A percentile compares a stretch with the other conserved stretches of the same genome.
phyloP scores from a whole-genome alignment of 2,113 vertebrate genomes.

The Melanocharis versteri region DNA sequence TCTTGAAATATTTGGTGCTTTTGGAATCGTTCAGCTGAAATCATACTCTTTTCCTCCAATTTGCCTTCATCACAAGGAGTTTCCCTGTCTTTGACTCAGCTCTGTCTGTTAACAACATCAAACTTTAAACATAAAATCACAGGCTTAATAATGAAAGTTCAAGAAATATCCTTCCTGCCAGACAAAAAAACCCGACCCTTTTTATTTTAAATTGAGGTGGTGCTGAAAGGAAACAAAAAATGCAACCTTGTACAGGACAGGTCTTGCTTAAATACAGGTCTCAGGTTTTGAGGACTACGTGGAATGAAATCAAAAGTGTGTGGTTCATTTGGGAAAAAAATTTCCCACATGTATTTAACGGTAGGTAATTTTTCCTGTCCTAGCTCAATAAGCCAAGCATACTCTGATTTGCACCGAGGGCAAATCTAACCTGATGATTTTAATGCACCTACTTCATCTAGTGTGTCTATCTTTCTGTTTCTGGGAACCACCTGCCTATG shows the following conservation, averaged over 20 bases:
- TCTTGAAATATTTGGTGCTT: not conserved
- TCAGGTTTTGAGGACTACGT: not conserved
- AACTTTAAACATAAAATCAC: not conserved
- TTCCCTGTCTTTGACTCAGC: not conserved
- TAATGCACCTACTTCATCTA: not conserved
- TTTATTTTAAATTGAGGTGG: not conserved
- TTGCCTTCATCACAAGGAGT: not conserved
- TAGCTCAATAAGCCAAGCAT: not conserved
- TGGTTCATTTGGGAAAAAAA: not conserved
- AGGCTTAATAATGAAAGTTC: not conserved
- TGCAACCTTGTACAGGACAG: not conserved
- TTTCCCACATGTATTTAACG: accelerated
- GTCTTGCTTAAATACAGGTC: not conserved
- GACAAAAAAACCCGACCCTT: no score
- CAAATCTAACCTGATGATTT: not conserved
- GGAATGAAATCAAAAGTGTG: not conserved
- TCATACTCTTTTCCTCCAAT: not conserved
- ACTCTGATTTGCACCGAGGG: not conserved
- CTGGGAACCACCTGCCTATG: not conserved
- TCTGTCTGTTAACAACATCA: not conserved
- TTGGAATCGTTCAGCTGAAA: not conserved
- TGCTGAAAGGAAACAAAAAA: not conserved
- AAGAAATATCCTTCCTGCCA: not conserved
- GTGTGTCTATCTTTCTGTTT: not conserved
- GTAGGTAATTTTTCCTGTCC: not conserved